phyloP scores from a whole-genome alignment of 2,797 vertebrate species.

The Micrastur ruficollis region DNA sequence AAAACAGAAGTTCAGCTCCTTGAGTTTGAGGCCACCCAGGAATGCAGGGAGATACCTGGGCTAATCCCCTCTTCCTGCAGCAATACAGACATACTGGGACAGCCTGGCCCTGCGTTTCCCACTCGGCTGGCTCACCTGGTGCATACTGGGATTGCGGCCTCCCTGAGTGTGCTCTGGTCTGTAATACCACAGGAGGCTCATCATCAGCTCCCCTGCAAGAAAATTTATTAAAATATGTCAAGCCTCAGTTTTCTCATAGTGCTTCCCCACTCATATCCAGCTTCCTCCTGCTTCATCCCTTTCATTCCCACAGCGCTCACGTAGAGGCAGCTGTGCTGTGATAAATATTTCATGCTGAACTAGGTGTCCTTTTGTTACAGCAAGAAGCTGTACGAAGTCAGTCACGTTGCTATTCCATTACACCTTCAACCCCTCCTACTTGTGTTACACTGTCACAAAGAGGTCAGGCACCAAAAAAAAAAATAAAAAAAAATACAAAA shows the following conservation, averaged over 20 bases:
- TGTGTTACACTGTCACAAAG: background rate
- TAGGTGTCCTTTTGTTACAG: conserved; percentile 33
- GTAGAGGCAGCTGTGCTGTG: background rate
- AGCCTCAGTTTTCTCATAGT: background rate
- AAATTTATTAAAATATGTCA: background rate
- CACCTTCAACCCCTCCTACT: background rate
- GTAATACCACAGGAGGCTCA: conserved; percentile 99
- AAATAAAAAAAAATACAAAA: background rate
- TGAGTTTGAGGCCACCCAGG: background rate
- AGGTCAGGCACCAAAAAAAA: background rate
- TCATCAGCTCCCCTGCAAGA: conserved; percentile 94
- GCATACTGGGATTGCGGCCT: conserved; percentile 89
- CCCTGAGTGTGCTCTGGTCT: conserved; percentile 98
- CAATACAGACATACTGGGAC: rapidly evolving
- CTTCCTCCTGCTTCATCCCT: background rate
- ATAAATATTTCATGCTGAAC: conserved; percentile 38
- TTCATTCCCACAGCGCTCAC: background rate
- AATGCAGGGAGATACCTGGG: background rate
- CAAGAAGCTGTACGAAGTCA: background rate
- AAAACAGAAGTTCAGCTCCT: background rate
- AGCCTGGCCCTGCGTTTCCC: rapidly evolving
- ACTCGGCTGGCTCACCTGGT: conserved; percentile 84
- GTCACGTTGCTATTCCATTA: background rate
- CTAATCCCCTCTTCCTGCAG: background rate
- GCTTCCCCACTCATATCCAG: background rate